Evolutionary conservation across 2,888 invertebrate genomes (phyloP), one percentile per base, ranked within the genome.

Genomic region (Oxycera nigricornis): DNA sequence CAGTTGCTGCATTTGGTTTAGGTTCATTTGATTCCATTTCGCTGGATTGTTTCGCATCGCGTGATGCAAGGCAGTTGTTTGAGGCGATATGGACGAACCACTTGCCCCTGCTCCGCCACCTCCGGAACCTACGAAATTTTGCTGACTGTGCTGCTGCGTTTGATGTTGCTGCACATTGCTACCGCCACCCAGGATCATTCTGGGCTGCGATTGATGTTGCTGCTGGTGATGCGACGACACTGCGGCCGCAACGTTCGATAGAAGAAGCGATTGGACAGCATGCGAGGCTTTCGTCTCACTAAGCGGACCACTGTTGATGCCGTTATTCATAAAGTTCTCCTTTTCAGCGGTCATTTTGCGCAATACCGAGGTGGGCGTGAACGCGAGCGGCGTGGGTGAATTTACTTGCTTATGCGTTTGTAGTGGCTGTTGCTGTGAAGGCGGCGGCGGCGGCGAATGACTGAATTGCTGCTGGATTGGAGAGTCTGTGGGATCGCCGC

Each of bases 261-360:
- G 20, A 22, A 76, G 14, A 17, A 76, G 20, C 6, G 75, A 70
- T 31, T 77, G 77, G 62, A 75, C 68, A 4, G 67, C 65, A 80
- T 74, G 75, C 9, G 78, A 68, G 73, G 77, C 68, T 67, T 77
- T 57, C 65, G 76, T 55, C 68, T 77, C 41, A 20, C 22, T 39
- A 14, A 4, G 11, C 7, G 14, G 17, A 2, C 41, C 65, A 2
- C 65, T 26, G 11, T 59, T 11, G 7, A 31, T 30, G 22, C 14
- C 14, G 17, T 46, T 50, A 30, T 55, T 61, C 9, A 68, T 6
- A 72, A 91, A 90, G 24, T 88, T 88, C 79, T 94, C 94, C 83
- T 94, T 94, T 80, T 95, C 95, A 1, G 95, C 95, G 4, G 95
- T 96, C 95, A 96, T 95, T 87, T 96, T 96, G 77, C 96, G 90